Percentiles rank a stretch among this genome's conserved stretches.
phyloP scores from a whole-genome alignment of 1,140 invertebrate genomes.

The Danaus plexippus region DNA sequence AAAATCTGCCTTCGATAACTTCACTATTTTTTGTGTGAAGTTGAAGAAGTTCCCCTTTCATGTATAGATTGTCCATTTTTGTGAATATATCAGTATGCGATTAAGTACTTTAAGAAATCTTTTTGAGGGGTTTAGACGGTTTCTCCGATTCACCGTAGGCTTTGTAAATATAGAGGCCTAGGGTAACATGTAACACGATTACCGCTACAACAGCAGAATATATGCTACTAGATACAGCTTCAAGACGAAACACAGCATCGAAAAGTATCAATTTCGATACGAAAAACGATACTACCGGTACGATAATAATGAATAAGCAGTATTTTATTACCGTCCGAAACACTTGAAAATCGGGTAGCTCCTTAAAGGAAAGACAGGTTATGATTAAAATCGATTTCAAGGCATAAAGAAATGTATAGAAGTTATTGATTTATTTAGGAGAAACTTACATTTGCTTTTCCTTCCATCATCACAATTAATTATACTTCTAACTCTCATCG shows the following conservation, averaged over 20 bases:
- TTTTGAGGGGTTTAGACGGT: constrained; percentile 55
- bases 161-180: constrained; percentile 83
- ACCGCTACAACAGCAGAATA: constrained; percentile 82
- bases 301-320: constrained; percentile 75
- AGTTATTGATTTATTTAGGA: background rate
- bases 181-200: constrained; percentile 78
- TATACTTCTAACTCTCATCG: constrained; percentile 19
- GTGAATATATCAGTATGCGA: constrained; percentile 16
- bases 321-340: constrained; percentile 77
- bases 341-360: constrained; percentile 73
- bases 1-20: constrained; percentile 59
- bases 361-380: constrained; percentile 47
- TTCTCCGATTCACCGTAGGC: constrained; percentile 76
- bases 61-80: constrained; percentile 61
- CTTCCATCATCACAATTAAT: constrained; percentile 66
- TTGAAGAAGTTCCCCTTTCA: constrained; percentile 66
- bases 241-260: constrained; percentile 72
- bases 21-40: constrained; percentile 58
- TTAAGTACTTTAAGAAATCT: constrained; percentile 43
- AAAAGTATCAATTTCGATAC: constrained; percentile 72
- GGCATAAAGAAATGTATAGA: background rate
- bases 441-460: constrained; percentile 65
- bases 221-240: constrained; percentile 78
- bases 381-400: constrained; percentile 11
- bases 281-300: constrained; percentile 76